phyloP scores from a whole-genome alignment of 1,140 invertebrate genomes.

The Aphaenogaster rudis region DNA sequence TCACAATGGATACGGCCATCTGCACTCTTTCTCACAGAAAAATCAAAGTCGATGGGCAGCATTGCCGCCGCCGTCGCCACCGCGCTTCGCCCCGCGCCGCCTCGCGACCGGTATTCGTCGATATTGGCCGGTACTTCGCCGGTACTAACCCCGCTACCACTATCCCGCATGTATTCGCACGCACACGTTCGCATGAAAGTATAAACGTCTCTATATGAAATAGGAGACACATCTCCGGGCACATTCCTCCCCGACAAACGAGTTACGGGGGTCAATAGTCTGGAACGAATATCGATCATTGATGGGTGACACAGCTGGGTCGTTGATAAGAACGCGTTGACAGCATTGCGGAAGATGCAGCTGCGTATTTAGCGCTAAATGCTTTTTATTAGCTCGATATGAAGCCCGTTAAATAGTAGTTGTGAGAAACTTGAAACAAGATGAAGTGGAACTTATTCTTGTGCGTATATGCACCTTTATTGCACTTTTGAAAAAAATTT shows the following conservation, averaged over 20 bases:
- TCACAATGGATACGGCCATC: conserved; percentile 77
- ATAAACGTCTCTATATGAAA: conserved; percentile 1
- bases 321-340: conserved; percentile 7
- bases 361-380: neutral
- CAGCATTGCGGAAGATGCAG: neutral
- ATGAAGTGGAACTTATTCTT: neutral
- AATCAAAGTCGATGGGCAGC: conserved; percentile 77
- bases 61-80: conserved; percentile 37
- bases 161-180: conserved; percentile 13
- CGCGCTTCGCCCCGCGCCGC: neutral
- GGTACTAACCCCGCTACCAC: neutral
- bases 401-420: neutral
- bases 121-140: conserved; percentile 57
- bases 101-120: conserved; percentile 52
- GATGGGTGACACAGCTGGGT: neutral
- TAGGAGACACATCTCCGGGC: neutral
- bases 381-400: neutral
- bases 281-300: conserved; percentile 12
- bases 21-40: conserved; percentile 80
- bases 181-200: neutral
- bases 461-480: neutral
- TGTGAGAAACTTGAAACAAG: neutral
- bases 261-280: conserved; percentile 16
- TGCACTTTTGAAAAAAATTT: neutral
- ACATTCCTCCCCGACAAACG: neutral